Conservation (phyloP, 1,140 invertebrate species). For the Akabosia matsudoensis region DNA sequence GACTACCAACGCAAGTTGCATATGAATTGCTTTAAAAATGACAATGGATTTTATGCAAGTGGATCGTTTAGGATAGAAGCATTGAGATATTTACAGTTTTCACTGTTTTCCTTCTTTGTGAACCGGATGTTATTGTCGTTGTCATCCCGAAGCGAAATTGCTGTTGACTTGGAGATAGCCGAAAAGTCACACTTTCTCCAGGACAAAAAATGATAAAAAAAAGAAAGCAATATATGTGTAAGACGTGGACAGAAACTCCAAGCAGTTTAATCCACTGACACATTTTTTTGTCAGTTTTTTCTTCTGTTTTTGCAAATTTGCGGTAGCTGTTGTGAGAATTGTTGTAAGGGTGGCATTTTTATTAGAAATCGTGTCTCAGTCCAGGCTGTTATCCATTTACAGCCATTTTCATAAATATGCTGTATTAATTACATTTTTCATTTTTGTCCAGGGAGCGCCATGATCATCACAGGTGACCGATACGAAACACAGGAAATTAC, state of each 20-base stretch:
- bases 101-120: not conserved
- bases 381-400: too few species aligned
- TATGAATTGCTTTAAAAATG: not conserved
- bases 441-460: conserved; percentile 61
- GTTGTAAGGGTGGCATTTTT: not conserved
- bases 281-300: not conserved
- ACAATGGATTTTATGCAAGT: not conserved
- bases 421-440: too few species aligned
- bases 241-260: not conserved
- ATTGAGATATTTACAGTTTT: not conserved
- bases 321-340: not conserved
- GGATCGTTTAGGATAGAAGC: too few species aligned
- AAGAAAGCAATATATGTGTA: not conserved
- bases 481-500: conserved; percentile 71
- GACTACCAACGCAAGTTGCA: not conserved
- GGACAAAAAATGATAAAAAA: not conserved
- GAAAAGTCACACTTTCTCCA: not conserved
- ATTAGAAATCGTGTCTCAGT: not conserved
- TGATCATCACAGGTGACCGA: conserved; percentile 75
- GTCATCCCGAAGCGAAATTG: too few species aligned
- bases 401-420: too few species aligned
- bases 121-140: not conserved
- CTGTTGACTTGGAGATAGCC: too few species aligned
- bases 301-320: not conserved
- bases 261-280: not conserved